Percentiles rank a stretch among this genome's conserved stretches.
Evolutionary conservation across 2,113 vertebrate genomes (phyloP).

Genomic region (Meles meles): DNA sequence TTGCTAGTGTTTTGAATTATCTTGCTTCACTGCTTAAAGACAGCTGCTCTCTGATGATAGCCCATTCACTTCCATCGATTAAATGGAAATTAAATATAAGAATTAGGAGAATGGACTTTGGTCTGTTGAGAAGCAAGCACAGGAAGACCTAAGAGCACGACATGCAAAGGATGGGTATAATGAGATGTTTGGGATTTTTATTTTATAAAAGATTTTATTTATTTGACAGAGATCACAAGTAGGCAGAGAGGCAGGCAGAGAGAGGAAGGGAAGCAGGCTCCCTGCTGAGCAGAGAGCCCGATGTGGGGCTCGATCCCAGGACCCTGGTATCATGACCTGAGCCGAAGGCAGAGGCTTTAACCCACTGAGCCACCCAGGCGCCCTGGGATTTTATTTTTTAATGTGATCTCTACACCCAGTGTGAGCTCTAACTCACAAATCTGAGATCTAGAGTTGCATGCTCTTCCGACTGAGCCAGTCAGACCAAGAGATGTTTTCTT

Average conservation of each 20-base stretch:
- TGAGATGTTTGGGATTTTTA: neutral
- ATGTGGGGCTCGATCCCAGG: too few species aligned
- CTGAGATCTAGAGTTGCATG: neutral
- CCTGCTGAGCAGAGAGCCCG: too few species aligned
- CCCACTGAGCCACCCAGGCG: too few species aligned
- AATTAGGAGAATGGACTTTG: neutral
- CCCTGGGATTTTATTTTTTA: neutral
- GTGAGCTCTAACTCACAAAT: neutral
- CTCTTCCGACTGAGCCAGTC: neutral
- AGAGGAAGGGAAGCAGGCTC: too few species aligned
- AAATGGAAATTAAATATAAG: neutral
- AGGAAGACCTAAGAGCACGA: neutral
- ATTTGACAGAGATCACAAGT: too few species aligned
- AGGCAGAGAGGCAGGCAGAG: too few species aligned
- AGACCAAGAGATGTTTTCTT: neutral
- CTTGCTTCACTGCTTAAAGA: neutral
- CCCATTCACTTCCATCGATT: neutral
- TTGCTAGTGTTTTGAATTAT: conserved; percentile 10
- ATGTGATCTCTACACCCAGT: neutral
- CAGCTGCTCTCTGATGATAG: neutral
- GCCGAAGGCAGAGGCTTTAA: too few species aligned
- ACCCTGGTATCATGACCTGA: too few species aligned
- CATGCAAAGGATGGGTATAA: neutral
- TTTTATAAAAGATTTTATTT: too few species aligned
- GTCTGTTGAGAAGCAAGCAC: neutral